Percentiles rank a stretch among this genome's conserved stretches.
Evolutionary conservation across 2,113 vertebrate genomes (phyloP).

Genomic region (Crotalus helleri): DNA sequence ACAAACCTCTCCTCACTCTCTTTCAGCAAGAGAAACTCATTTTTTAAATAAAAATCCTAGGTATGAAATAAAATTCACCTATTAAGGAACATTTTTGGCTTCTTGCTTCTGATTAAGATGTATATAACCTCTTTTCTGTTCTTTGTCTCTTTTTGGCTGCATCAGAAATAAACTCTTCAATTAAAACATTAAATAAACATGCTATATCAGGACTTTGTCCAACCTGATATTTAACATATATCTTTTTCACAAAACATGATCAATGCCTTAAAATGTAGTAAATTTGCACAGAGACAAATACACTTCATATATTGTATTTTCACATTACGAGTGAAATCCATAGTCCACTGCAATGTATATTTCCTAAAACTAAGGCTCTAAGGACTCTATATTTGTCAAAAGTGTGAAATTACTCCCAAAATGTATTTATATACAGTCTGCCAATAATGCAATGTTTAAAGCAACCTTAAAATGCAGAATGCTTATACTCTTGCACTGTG

Average conservation of each 20-base stretch:
- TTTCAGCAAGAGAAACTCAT: not conserved
- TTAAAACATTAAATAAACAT: not conserved
- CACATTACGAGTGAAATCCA: not conserved
- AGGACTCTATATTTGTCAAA: not conserved
- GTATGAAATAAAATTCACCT: not conserved
- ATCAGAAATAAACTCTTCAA: not conserved
- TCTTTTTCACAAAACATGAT: not conserved
- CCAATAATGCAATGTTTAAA: not conserved
- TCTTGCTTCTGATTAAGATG: not conserved
- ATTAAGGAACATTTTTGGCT: not conserved
- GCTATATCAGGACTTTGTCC: not conserved
- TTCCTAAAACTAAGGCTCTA: not conserved
- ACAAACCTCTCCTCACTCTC: not conserved
- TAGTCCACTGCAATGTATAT: not conserved
- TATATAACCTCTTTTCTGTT: not conserved
- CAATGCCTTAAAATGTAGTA: not conserved
- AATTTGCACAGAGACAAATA: not conserved
- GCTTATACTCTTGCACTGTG: not conserved
- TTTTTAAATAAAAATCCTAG: not conserved
- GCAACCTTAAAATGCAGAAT: not conserved
- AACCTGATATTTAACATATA: not conserved
- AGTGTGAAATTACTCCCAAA: not conserved
- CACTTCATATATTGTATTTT: not conserved
- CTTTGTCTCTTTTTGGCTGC: not conserved
- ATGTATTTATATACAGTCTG: not conserved